Evolutionary conservation across 2,113 vertebrate genomes (phyloP).

Genomic region (Erpornis zantholeuca): DNA sequence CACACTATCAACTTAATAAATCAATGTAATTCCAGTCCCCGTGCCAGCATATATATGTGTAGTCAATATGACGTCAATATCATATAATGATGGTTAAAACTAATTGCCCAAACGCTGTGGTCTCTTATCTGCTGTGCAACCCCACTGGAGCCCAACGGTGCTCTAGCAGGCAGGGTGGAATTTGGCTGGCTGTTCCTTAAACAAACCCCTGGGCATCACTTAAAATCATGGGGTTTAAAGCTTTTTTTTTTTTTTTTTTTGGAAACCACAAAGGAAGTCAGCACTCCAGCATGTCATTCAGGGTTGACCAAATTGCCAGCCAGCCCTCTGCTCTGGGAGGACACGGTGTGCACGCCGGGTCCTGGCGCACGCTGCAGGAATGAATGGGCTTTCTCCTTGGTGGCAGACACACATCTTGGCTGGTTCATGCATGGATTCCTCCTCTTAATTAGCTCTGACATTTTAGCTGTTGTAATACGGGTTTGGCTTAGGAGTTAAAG

Average conservation of each 20-base stretch:
- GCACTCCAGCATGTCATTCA: constrained; percentile 42
- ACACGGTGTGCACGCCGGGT: not conserved
- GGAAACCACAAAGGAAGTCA: constrained; percentile 52
- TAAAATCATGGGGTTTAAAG: constrained; percentile 19
- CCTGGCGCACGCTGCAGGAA: not conserved
- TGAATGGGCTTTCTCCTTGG: not conserved
- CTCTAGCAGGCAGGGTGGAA: not conserved
- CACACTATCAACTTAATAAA: constrained; percentile 57
- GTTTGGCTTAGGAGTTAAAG: not conserved
- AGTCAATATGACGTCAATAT: constrained; percentile 21
- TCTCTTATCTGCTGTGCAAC: not conserved
- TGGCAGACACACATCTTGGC: not conserved
- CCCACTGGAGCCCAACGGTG: not conserved
- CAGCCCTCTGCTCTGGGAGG: not conserved
- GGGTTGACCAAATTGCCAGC: constrained; percentile 63
- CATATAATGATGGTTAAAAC: not conserved
- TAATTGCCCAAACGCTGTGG: not conserved
- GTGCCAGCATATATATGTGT: not conserved
- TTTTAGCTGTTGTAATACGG: not conserved
- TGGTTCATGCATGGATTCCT: not conserved
- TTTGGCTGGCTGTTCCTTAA: constrained; percentile 22
- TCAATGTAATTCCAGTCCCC: constrained; percentile 23
- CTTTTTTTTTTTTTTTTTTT: not conserved
- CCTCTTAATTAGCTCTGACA: not conserved
- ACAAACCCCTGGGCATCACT: constrained; percentile 12